Evolutionary conservation across 2,888 invertebrate genomes (phyloP).

Genomic region (Ophraella communa): DNA sequence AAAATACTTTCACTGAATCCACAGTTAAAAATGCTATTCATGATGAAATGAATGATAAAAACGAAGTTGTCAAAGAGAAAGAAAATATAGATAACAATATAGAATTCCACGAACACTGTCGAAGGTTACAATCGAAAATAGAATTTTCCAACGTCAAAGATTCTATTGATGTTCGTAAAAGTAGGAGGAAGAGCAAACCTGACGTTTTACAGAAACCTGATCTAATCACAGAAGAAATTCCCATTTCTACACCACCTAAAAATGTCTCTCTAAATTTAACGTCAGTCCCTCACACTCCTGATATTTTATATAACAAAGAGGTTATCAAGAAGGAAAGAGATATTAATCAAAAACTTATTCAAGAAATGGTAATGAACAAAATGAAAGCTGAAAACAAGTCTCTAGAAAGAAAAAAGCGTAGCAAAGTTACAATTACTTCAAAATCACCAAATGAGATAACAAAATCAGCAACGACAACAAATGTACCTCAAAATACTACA

Average conservation of each 20-base stretch:
- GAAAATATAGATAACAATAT: conserved; percentile 42
- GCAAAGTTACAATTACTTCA: conserved; percentile 58
- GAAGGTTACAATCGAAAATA: conserved; percentile 70
- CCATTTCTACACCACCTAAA: conserved; percentile 51
- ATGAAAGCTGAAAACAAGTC: conserved; percentile 72
- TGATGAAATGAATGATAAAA: conserved; percentile 19
- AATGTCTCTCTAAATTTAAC: conserved; percentile 41
- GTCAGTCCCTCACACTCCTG: conserved; percentile 45
- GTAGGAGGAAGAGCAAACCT: conserved; percentile 60
- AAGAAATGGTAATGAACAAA: conserved; percentile 83
- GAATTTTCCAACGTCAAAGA: conserved; percentile 75
- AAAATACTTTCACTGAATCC: conserved; percentile 63
- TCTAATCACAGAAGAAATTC: conserved; percentile 14
- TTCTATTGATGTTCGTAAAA: conserved; percentile 71
- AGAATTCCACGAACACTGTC: conserved; percentile 69
- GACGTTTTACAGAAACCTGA: conserved; percentile 56
- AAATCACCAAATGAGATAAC: conserved; percentile 49
- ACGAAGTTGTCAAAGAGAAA: conserved; percentile 32
- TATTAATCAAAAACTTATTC: conserved; percentile 82
- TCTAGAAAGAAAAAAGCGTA: conserved; percentile 65
- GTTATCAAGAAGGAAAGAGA: conserved; percentile 80
- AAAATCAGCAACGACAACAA: conserved; percentile 56
- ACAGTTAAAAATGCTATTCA: conserved; percentile 58
- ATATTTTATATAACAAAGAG: conserved; percentile 61
- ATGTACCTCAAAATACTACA: too few relatives aligned